Evolutionary conservation across 2,113 vertebrate genomes (phyloP).

Genomic region (Glareola pratincola): DNA sequence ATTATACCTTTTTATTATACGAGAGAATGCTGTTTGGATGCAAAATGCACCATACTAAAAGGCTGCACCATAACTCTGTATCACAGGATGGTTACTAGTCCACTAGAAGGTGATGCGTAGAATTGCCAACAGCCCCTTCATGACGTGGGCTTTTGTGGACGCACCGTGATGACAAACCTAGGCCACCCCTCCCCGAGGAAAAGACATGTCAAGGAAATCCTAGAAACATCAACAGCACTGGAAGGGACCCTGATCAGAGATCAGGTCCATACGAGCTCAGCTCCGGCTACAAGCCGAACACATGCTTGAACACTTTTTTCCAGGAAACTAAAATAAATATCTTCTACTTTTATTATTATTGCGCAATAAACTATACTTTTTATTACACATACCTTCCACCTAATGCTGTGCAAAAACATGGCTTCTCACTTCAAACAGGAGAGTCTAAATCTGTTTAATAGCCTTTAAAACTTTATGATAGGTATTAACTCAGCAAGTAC

Average conservation of each 20-base stretch:
- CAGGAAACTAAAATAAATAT: neutral
- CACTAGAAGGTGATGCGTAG: neutral
- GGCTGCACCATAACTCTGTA: neutral
- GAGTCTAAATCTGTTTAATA: slow-evolving; percentile 56
- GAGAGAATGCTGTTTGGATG: neutral
- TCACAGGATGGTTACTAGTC: neutral
- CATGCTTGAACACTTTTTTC: neutral
- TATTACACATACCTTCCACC: slow-evolving; percentile 39
- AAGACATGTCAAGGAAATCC: neutral
- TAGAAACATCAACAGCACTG: neutral
- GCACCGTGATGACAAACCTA: neutral
- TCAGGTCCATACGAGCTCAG: neutral
- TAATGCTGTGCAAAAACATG: slow-evolving; percentile 53
- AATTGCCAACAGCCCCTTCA: neutral
- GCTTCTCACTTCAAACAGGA: slow-evolving; percentile 40
- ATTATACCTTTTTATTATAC: neutral
- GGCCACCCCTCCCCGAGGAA: neutral
- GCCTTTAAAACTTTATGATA: slow-evolving; percentile 54
- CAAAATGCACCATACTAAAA: neutral
- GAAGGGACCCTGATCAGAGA: neutral
- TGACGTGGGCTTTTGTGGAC: fast-evolving
- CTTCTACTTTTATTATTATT: slow-evolving; percentile 21
- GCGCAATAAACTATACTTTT: slow-evolving; percentile 33
- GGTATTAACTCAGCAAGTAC: slow-evolving; percentile 46
- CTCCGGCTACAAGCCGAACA: neutral